Percentiles rank a stretch among this genome's conserved stretches.
phyloP scores from a whole-genome alignment of 2,797 vertebrate genomes.

The Myotis daubentonii region DNA sequence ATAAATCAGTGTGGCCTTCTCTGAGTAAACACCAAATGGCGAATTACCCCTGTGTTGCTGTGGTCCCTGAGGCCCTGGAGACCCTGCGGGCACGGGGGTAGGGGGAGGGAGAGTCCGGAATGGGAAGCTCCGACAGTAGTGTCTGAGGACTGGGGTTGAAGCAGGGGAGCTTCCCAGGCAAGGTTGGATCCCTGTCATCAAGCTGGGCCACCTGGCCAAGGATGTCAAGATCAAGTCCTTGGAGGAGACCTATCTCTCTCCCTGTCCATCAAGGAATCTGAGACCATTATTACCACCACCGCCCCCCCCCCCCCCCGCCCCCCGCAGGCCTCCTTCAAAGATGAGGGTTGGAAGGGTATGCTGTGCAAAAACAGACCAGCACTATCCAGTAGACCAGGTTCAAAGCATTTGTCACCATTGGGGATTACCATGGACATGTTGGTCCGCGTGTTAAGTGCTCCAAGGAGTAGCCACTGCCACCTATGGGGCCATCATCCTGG shows the following conservation, averaged over 20 bases:
- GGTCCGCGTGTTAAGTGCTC: background rate
- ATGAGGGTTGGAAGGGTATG: background rate
- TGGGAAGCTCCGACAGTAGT: background rate
- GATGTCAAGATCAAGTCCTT: background rate
- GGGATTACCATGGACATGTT: background rate
- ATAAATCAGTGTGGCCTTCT: constrained; percentile 61
- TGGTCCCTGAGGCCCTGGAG: background rate
- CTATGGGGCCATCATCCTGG: background rate
- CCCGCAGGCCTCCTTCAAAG: no score
- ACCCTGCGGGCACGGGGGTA: no score
- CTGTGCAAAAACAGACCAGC: background rate
- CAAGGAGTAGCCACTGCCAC: background rate
- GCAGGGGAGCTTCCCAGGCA: background rate
- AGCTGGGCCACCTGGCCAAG: background rate
- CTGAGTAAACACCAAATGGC: background rate
- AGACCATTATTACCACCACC: no score
- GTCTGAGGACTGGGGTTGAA: background rate
- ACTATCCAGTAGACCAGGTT: background rate
- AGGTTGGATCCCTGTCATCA: background rate
- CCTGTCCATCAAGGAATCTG: background rate
- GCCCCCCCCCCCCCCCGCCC: fast-evolving
- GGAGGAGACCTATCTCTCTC: background rate
- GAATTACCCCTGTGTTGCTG: background rate
- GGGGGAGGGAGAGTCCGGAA: background rate
- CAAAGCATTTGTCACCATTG: background rate